Conservation (phyloP, 2,888 invertebrate genomes). For the Coecobrya sp. region DNA sequence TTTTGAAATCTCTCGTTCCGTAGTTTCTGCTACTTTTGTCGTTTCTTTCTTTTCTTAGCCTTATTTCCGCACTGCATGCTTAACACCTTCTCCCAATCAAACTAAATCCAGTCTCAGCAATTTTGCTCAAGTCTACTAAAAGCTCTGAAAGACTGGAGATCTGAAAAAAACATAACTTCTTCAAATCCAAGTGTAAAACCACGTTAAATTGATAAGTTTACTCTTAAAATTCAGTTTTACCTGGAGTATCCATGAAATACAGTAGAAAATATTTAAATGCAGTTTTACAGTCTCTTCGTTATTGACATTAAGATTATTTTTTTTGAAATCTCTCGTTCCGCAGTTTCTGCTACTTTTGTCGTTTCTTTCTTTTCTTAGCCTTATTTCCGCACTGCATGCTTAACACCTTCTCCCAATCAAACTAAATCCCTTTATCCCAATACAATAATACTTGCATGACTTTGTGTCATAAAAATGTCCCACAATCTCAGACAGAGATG, state of each 20-base stretch:
- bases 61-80: not conserved
- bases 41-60: conserved; percentile 42
- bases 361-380: conserved; percentile 42
- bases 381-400: not conserved
- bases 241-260: conserved; percentile 13
- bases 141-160: conserved; percentile 46
- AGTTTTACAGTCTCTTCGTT: conserved; percentile 21
- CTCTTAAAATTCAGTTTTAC: not conserved
- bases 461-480: not conserved
- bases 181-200: not conserved
- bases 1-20: not conserved
- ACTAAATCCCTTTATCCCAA: no score
- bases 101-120: not conserved
- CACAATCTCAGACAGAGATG: not conserved
- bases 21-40: not conserved
- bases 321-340: not conserved
- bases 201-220: no score
- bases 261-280: not conserved
- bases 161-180: conserved; percentile 11
- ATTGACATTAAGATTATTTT: not conserved
- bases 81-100: not conserved
- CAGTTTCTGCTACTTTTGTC: not conserved
- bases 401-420: not conserved
- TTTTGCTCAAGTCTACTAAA: not conserved
- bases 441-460: not conserved